Conservation (phyloP, 2,797 vertebrate species). For the Toxotes lorentzi region DNA sequence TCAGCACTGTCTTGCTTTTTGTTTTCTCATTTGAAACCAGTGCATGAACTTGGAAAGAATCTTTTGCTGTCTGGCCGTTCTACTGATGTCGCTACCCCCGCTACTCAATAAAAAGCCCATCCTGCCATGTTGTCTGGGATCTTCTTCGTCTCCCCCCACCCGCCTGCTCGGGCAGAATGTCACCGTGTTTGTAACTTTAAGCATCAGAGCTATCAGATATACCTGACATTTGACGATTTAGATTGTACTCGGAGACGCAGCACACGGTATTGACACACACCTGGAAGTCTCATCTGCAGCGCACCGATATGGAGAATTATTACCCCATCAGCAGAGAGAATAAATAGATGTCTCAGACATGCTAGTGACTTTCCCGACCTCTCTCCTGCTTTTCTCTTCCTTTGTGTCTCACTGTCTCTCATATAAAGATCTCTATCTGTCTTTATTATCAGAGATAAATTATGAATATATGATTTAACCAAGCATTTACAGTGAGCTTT, state of each 20-base stretch:
- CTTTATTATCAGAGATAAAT: constrained; percentile 67
- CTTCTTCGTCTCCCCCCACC: constrained; percentile 4
- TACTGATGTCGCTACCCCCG: constrained; percentile 25
- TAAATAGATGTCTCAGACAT: constrained; percentile 45
- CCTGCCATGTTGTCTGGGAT: constrained; percentile 24
- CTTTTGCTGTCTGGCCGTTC: constrained; percentile 18
- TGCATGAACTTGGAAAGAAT: constrained; percentile 34
- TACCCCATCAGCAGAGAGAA: constrained; percentile 30
- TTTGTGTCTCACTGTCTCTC: constrained; percentile 34
- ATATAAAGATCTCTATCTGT: constrained; percentile 55
- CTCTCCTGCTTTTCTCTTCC: constrained; percentile 13
- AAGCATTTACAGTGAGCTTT: constrained; percentile 64
- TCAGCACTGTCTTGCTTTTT: constrained; percentile 8
- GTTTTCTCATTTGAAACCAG: constrained; percentile 36
- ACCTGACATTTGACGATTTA: constrained; percentile 65
- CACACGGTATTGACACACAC: constrained; percentile 54
- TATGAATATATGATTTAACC: constrained; percentile 55
- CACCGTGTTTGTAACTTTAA: constrained; percentile 48
- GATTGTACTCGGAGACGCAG: constrained; percentile 34
- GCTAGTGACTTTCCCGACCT: constrained; percentile 3
- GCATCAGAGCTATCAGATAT: constrained; percentile 58
- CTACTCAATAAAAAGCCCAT: constrained; percentile 42
- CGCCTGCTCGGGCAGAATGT: constrained; percentile 47
- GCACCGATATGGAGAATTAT: constrained; percentile 58
- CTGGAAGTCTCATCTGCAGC: constrained; percentile 53